Conservation (phyloP, 2,888 invertebrate genomes). For the Gasteruption jaculator region DNA sequence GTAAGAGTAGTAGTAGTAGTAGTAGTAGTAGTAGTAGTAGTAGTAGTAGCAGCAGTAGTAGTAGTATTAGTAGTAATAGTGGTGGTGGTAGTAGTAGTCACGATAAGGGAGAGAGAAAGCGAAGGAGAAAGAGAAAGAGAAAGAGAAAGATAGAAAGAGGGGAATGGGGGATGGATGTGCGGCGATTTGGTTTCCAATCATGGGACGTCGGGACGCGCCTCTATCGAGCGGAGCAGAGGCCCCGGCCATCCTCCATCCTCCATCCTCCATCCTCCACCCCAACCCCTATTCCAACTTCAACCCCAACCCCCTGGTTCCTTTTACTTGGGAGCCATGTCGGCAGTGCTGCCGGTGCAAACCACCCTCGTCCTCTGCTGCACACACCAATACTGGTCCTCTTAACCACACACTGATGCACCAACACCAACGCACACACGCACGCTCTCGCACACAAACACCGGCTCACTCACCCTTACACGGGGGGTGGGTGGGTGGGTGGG, state of each 20-base stretch:
- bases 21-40: conserved; percentile 19
- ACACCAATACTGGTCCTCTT: too few relatives aligned
- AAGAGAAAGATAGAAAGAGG: conserved; percentile 28
- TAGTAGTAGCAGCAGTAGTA: conserved; percentile 13
- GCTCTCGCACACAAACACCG: too few relatives aligned
- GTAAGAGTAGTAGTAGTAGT: conserved; percentile 18
- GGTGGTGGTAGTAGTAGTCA: conserved; percentile 19
- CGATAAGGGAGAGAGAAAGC: conserved; percentile 12
- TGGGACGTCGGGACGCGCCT: conserved; percentile 52
- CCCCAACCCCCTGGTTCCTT: too few relatives aligned
- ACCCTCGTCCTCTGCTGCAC: conserved; percentile 31
- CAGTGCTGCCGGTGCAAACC: conserved; percentile 41
- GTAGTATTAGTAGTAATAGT: conserved; percentile 5
- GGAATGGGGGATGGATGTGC: conserved; percentile 51
- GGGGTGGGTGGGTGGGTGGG: too few relatives aligned
- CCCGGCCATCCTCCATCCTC: conserved; percentile 48
- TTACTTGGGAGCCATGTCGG: conserved; percentile 43
- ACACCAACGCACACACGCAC: too few relatives aligned
- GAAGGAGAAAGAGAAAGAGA: conserved; percentile 20
- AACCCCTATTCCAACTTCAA: too few relatives aligned
- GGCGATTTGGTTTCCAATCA: conserved; percentile 53
- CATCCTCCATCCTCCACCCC: conserved; percentile 23
- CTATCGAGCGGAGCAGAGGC: conserved; percentile 51
- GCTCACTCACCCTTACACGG: too few relatives aligned
- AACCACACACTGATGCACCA: too few relatives aligned